Evolutionary conservation across 2,888 invertebrate genomes (phyloP).

Genomic region (Lydus trimaculatus): DNA sequence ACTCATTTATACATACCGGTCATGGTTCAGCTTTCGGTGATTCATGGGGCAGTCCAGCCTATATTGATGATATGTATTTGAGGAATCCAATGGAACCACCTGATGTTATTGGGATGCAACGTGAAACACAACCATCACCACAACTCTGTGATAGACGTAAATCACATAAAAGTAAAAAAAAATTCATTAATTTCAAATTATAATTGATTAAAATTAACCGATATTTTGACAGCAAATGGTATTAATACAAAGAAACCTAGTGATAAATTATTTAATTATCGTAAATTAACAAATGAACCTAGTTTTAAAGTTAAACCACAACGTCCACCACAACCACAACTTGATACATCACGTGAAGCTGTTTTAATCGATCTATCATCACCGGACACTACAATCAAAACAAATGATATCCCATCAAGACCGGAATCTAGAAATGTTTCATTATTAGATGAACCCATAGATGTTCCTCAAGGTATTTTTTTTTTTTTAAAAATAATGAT

Average conservation of each 20-base stretch:
- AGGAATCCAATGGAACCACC: conserved; percentile 78
- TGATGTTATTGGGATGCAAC: conserved; percentile 65
- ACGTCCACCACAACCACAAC: conserved; percentile 60
- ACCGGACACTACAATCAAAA: conserved; percentile 54
- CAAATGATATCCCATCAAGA: conserved; percentile 25
- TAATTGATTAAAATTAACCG: not conserved
- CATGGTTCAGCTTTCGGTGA: conserved; percentile 77
- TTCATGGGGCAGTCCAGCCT: conserved; percentile 84
- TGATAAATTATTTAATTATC: conserved; percentile 80
- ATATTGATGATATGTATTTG: conserved; percentile 81
- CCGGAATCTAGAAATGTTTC: conserved; percentile 59
- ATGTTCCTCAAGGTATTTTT: conserved; percentile 65
- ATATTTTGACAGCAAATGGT: conserved; percentile 37
- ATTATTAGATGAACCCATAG: conserved; percentile 77
- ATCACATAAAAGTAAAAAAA: conserved; percentile 57
- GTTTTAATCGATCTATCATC: conserved; percentile 79
- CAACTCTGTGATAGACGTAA: conserved; percentile 60
- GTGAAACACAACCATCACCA: conserved; percentile 50
- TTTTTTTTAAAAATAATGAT: not conserved
- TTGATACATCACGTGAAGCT: conserved; percentile 64
- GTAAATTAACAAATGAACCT: conserved; percentile 79
- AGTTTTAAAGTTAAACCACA: conserved; percentile 53
- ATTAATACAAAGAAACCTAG: conserved; percentile 34
- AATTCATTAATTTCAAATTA: not conserved
- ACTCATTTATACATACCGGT: conserved; percentile 85